Evolutionary conservation across 2,113 vertebrate genomes (phyloP).

Genomic region (Halcyon malimbica): DNA sequence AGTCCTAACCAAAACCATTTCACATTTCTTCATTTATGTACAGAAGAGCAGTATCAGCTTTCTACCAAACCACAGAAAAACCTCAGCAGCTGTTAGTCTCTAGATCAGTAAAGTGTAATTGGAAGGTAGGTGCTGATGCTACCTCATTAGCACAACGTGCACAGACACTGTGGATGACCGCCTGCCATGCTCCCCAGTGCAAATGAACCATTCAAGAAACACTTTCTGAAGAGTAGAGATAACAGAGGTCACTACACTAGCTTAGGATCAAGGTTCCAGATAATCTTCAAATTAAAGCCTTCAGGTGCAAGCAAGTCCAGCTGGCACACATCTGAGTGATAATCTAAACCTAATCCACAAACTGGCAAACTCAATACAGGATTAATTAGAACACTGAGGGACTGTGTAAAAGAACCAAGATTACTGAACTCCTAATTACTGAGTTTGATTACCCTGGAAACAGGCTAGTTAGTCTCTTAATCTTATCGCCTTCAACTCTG

Average conservation of each 20-base stretch:
- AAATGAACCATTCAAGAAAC: background rate
- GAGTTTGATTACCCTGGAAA: constrained; percentile 30
- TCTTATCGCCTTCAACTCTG: background rate
- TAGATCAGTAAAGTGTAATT: constrained; percentile 29
- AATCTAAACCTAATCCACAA: constrained; percentile 25
- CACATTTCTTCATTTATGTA: background rate
- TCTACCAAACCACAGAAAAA: background rate
- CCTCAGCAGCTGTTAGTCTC: constrained; percentile 13
- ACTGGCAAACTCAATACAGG: background rate
- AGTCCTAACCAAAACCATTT: background rate
- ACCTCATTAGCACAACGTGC: background rate
- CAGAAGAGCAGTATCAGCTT: background rate
- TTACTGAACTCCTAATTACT: constrained; percentile 6
- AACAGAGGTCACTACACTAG: constrained; percentile 37
- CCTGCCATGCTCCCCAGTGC: background rate
- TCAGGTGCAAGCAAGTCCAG: constrained; percentile 25
- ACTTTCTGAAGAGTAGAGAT: constrained; percentile 40
- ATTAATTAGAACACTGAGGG: background rate
- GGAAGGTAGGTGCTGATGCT: background rate
- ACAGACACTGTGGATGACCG: background rate
- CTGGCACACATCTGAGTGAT: constrained; percentile 5
- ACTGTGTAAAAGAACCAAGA: background rate
- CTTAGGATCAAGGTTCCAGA: background rate
- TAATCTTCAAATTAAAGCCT: constrained; percentile 44
- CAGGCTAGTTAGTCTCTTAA: background rate